These are phyloP conservation scores for Nomada fabriciana DNA, from an alignment of 2,888 invertebrate species.

Conservation along the genomic window DNA sequence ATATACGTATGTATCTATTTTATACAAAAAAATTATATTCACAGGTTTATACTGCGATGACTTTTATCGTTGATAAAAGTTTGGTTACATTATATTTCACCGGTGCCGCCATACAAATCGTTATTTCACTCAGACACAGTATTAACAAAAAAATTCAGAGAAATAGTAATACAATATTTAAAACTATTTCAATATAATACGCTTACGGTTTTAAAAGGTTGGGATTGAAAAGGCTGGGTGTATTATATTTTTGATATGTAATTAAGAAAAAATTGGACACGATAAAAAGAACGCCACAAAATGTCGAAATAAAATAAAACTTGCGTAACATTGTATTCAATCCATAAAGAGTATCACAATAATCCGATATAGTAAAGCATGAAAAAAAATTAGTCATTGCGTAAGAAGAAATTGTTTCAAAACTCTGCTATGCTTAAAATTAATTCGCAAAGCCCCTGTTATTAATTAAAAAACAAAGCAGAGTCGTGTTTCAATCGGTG, in stretches of 20 bases:
- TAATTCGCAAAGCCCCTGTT: too few relatives aligned
- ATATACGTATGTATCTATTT: too few relatives aligned
- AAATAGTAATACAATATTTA: conserved; percentile 1
- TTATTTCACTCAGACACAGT: conserved; percentile 7
- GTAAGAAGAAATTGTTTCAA: too few relatives aligned
- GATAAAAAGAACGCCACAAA: too few relatives aligned
- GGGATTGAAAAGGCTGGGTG: background rate
- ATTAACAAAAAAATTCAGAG: background rate
- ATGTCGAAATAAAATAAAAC: background rate
- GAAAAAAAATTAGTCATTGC: too few relatives aligned
- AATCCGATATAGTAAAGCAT: too few relatives aligned
- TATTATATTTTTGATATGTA: too few relatives aligned
- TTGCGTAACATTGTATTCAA: too few relatives aligned
- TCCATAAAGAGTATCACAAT: too few relatives aligned
- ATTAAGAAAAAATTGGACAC: too few relatives aligned
- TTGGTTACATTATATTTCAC: conserved; percentile 2
- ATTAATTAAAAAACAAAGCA: background rate
- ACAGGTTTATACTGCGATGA: background rate
- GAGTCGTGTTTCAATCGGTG: background rate
- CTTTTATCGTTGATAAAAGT: background rate
- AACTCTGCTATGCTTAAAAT: too few relatives aligned
- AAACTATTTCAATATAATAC: conserved; percentile 16
- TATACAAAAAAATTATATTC: too few relatives aligned
- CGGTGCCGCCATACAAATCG: background rate
- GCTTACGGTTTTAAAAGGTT: background rate